Conservation (phyloP, 2,113 vertebrate species). For the Rhinichthys klamathensis region DNA sequence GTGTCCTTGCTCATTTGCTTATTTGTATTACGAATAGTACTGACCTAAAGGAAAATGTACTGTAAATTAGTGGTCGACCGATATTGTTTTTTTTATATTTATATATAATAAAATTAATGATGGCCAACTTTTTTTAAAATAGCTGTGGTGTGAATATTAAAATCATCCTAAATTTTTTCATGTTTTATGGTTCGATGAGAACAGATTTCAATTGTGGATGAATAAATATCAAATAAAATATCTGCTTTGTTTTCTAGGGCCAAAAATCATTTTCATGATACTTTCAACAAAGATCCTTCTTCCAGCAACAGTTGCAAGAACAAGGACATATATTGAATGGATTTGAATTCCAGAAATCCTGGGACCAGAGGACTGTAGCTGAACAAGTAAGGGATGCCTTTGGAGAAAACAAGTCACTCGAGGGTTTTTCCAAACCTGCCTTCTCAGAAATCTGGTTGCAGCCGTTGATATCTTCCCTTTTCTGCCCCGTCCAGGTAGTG, state of each 20-base stretch:
- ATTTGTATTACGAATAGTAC: too few species aligned
- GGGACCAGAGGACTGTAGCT: not conserved
- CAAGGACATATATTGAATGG: conserved; percentile 16
- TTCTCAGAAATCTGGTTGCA: too few species aligned
- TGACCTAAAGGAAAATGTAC: too few species aligned
- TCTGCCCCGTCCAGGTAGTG: too few species aligned
- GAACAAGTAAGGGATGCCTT: conserved; percentile 24
- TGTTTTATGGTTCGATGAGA: not conserved
- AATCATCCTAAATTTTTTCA: not conserved
- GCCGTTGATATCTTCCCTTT: too few species aligned
- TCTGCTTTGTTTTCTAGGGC: not conserved
- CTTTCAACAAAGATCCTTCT: conserved; percentile 44
- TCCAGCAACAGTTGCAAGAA: conserved; percentile 25
- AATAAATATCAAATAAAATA: not conserved
- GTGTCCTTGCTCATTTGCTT: too few species aligned
- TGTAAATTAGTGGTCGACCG: too few species aligned
- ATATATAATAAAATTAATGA: not conserved
- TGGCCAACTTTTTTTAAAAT: not conserved
- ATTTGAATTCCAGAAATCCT: conserved; percentile 38
- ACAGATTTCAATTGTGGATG: not conserved
- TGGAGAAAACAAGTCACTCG: too few species aligned
- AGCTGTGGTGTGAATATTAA: not conserved
- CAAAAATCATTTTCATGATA: not conserved
- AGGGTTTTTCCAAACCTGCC: too few species aligned
- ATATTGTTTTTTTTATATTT: too few species aligned